Evolutionary conservation across 2,888 invertebrate species (phyloP).

Genomic region (Cremastinae sp.): DNA sequence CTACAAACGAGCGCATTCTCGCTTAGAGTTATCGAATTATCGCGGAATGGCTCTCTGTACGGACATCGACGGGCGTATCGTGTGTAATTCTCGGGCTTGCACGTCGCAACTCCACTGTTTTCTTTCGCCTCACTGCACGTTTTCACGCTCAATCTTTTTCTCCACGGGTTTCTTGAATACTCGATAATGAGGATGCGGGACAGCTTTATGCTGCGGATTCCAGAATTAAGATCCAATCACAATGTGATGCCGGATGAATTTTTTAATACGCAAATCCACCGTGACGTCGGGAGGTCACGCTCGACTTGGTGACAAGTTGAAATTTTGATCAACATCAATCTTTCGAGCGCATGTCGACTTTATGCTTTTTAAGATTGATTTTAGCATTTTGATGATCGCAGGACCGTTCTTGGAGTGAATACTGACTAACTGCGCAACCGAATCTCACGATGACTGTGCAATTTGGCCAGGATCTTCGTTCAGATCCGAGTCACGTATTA

Average conservation of each 20-base stretch:
- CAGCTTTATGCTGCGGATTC: neutral
- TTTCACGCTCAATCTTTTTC: neutral
- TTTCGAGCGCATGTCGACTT: neutral
- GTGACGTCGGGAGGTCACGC: slow-evolving; percentile 71
- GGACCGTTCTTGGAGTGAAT: slow-evolving; percentile 1
- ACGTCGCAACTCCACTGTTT: neutral
- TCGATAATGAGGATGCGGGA: neutral
- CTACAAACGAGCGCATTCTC: slow-evolving; percentile 79
- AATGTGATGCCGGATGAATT: neutral
- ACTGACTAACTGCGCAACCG: neutral
- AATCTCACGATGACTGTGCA: neutral
- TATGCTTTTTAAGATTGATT: slow-evolving; percentile 8
- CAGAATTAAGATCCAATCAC: neutral
- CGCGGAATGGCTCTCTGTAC: slow-evolving; percentile 70
- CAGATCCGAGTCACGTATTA: slow-evolving; percentile 48
- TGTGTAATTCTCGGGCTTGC: slow-evolving; percentile 5
- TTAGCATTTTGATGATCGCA: slow-evolving; percentile 15
- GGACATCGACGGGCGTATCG: slow-evolving; percentile 60
- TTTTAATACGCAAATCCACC: slow-evolving; percentile 66
- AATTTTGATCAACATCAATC: slow-evolving; percentile 31
- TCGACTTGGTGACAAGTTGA: slow-evolving; percentile 67
- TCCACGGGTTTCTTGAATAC: slow-evolving; percentile 5
- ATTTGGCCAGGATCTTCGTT: slow-evolving; percentile 32
- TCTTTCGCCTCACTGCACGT: neutral
- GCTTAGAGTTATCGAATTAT: slow-evolving; percentile 79